Conservation (phyloP, 2,888 invertebrate species). For the Vanessa cardui region DNA sequence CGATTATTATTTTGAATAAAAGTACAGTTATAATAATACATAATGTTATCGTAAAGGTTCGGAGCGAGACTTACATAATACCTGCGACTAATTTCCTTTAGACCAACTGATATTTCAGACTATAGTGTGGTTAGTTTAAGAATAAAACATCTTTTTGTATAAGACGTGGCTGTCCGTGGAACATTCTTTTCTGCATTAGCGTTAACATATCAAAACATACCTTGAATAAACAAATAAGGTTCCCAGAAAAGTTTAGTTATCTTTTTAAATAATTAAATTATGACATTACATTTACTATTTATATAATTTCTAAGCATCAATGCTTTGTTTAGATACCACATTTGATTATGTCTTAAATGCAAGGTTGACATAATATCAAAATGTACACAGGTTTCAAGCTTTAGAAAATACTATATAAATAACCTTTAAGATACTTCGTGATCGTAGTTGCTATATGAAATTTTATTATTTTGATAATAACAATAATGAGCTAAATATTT, state of each 20-base stretch:
- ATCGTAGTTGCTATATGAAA: background rate
- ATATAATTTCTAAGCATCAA: background rate
- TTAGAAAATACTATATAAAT: background rate
- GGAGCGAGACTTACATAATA: background rate
- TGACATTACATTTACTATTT: background rate
- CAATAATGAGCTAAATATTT: background rate
- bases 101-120: too few species aligned
- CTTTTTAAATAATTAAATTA: background rate
- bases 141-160: background rate
- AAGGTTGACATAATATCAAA: background rate
- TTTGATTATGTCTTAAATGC: background rate
- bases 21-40: background rate
- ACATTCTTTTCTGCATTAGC: background rate
- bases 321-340: background rate
- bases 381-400: background rate
- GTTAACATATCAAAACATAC: background rate
- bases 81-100: too few species aligned
- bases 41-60: background rate
- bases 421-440: background rate
- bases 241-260: conserved; percentile 3
- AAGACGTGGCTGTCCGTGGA: background rate
- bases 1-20: background rate
- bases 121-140: background rate
- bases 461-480: background rate
- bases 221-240: background rate